Percentiles rank a stretch among this genome's conserved stretches.
Evolutionary conservation across 2,113 vertebrate species (phyloP).

Genomic region (Atractosteus spatula): DNA sequence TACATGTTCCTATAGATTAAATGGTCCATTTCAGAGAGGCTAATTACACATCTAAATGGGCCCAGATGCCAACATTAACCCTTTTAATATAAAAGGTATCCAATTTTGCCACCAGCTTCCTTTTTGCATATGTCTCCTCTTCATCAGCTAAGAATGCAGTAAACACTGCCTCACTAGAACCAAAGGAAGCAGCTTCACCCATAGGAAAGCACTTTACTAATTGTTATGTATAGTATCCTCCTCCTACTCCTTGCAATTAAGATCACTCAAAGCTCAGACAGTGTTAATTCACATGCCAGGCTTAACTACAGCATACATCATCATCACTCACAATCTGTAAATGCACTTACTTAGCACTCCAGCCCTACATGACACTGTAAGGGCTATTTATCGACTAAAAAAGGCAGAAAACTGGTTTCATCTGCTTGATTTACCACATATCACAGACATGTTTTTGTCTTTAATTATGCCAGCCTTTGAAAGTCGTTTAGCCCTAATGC

Average conservation of each 20-base stretch:
- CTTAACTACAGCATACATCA: conserved; percentile 23
- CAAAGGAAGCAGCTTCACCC: conserved; percentile 17
- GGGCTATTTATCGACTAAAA: conserved; percentile 21
- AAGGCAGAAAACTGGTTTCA: conserved; percentile 17
- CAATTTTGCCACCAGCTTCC: background rate
- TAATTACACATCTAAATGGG: too few relatives aligned
- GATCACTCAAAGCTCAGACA: conserved; percentile 30
- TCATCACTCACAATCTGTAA: conserved; percentile 4
- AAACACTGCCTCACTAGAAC: conserved; percentile 20
- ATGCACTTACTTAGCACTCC: background rate
- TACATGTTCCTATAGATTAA: too few relatives aligned
- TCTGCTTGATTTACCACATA: conserved; percentile 12
- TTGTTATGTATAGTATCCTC: conserved; percentile 25
- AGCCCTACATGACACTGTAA: background rate
- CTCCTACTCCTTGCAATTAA: conserved; percentile 30
- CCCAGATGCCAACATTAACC: too few relatives aligned
- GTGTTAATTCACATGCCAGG: conserved; percentile 31
- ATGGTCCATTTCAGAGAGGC: too few relatives aligned
- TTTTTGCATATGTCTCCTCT: background rate
- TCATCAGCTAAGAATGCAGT: conserved; percentile 14
- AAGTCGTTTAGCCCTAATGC: background rate
- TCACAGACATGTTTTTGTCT: conserved; percentile 14
- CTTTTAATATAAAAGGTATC: background rate
- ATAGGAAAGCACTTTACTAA: conserved; percentile 21
- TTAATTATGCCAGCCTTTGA: conserved; percentile 17